Base-by-base conservation (phyloP, 2,797 vertebrate genomes). In the Tiaroga cobitis region DNA sequence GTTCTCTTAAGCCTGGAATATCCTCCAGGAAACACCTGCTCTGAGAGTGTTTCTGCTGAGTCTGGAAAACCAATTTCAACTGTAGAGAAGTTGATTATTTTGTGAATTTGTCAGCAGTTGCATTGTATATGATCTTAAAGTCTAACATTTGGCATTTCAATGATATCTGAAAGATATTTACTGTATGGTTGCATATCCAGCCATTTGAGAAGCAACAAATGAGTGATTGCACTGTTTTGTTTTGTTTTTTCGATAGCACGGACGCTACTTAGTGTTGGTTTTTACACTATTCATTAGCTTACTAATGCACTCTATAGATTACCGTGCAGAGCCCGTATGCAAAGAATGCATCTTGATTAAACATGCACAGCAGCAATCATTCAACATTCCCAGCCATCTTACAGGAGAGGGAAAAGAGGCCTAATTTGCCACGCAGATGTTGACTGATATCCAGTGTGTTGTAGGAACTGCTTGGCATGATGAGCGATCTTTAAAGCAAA, bases 1-100 rank as follows among this genome's bases (percentile, higher is more conserved):
- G 91, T 92, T 94, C 89, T 92, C 92, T 90, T 29, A 82, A 61
- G 89, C 82, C 77, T 90, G 94, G 93, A 93, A 94, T 94, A 94
- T 95, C 93, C 93, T 94, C 75, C 84, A 93, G 93, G 94, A 95
- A 95, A 92, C 92, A 94, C 93, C 90, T 93, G 92, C 92, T 93
- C 93, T 93, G 83, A 91, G 90, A 89, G 87, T 91, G 77, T 90
- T 87, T 92, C 81, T 90, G 88, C 91, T 77, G 46, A 90, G 90
- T 88, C n/a, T 51, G 81, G 87, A 87, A 93, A 92, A 92, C 80
- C 91, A 87, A 37, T 87, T 70, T 13, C 54, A 85, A 78, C 61
- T 73, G 68, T 43, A 43, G 43, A 80, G 73, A 61, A 51, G 24
- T 10, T 21, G 34, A 54, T 54, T 37, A 0, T 54, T 68, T 69